These are phyloP conservation scores for Sinhomidia bicolor DNA, from an alignment of 2,888 invertebrate genomes.

Conservation along the genomic window DNA sequence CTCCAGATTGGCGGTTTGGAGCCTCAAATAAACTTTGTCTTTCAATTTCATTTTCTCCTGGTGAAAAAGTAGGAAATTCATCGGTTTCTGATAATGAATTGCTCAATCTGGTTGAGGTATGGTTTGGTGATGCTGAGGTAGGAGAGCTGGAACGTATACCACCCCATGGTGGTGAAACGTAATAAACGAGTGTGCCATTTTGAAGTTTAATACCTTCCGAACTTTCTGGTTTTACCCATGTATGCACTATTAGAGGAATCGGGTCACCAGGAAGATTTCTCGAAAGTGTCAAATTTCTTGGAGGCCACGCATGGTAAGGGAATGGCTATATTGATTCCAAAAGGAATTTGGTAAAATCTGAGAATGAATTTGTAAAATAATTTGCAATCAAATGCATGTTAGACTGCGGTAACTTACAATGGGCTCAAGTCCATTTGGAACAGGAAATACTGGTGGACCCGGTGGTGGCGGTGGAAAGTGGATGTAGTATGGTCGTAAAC, in stretches of 20 bases:
- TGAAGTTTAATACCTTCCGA: slow-evolving; percentile 39
- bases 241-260: slow-evolving; percentile 48
- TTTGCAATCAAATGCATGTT: too few species aligned
- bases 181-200: slow-evolving; percentile 64
- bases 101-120: background rate
- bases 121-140: slow-evolving; percentile 12
- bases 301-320: background rate
- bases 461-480: slow-evolving; percentile 43
- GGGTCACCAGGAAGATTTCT: slow-evolving; percentile 42
- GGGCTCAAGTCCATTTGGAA: slow-evolving; percentile 41
- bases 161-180: slow-evolving; percentile 59
- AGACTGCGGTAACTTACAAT: too few species aligned
- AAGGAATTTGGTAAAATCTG: too few species aligned
- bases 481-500: slow-evolving; percentile 52
- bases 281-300: slow-evolving; percentile 8
- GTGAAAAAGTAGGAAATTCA: slow-evolving; percentile 11
- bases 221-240: slow-evolving; percentile 52
- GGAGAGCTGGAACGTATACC: slow-evolving; percentile 47
- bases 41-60: slow-evolving; percentile 2
- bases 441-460: slow-evolving; percentile 6
- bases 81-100: slow-evolving; percentile 16
- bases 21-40: slow-evolving; percentile 10
- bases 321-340: slow-evolving; percentile 6
- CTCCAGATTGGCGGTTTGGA: slow-evolving; percentile 22
- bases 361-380: too few species aligned